phyloP scores from a whole-genome alignment of 2,888 invertebrate species.

The Aphodius granarius region DNA sequence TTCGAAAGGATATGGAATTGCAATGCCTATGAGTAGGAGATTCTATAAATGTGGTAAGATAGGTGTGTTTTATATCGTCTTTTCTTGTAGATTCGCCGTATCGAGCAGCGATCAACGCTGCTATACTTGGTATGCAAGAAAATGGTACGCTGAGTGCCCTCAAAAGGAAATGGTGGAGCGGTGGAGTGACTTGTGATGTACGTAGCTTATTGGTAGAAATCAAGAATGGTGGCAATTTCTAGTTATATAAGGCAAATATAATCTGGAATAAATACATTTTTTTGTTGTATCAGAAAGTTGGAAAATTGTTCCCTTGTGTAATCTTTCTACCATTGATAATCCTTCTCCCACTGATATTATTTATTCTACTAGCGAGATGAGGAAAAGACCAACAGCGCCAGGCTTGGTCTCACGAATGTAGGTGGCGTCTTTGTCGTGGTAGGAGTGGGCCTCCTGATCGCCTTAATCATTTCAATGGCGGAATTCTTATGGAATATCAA shows the following conservation, averaged over 20 bases:
- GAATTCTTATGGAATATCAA: slow-evolving; percentile 86
- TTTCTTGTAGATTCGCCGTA: slow-evolving; percentile 65
- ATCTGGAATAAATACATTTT: no score
- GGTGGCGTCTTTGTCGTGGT: slow-evolving; percentile 90
- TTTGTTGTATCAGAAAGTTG: no score
- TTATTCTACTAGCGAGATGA: slow-evolving; percentile 16
- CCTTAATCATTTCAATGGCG: slow-evolving; percentile 73
- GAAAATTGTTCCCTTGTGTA: no score
- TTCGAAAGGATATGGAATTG: slow-evolving; percentile 92
- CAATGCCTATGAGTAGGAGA: slow-evolving; percentile 87
- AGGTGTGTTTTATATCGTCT: neutral
- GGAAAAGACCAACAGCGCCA: slow-evolving; percentile 52
- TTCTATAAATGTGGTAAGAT: neutral
- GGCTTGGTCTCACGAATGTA: slow-evolving; percentile 80
- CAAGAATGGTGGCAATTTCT: no score
- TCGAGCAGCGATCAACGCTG: slow-evolving; percentile 75
- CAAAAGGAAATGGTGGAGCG: slow-evolving; percentile 88
- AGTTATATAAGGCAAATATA: no score
- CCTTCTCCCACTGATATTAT: neutral
- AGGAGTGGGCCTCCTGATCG: slow-evolving; percentile 69
- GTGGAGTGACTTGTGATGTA: slow-evolving; percentile 51
- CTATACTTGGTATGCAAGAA: slow-evolving; percentile 84
- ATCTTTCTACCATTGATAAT: no score
- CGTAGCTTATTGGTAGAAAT: no score
- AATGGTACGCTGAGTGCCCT: slow-evolving; percentile 75